Evolutionary conservation across 2,888 invertebrate species (phyloP).

Genomic region (Coleophora flavipennella): DNA sequence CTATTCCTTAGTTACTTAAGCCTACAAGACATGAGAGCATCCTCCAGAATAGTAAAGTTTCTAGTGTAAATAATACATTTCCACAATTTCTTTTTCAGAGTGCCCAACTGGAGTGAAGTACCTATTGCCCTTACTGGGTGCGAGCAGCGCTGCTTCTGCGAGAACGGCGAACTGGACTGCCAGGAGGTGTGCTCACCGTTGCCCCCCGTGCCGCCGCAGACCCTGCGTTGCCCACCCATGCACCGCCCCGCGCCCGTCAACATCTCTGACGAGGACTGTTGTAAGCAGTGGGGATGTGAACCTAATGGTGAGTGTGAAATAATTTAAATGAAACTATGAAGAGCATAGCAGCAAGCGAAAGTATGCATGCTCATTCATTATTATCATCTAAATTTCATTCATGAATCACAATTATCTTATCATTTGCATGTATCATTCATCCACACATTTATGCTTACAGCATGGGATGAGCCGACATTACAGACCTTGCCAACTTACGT

Average conservation of each 20-base stretch:
- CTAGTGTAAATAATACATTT: no score
- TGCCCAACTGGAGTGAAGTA: slow-evolving; percentile 86
- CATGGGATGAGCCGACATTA: slow-evolving; percentile 32
- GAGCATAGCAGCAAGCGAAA: not conserved
- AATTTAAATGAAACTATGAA: no score
- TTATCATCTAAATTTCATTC: slow-evolving; percentile 19
- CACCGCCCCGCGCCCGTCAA: slow-evolving; percentile 77
- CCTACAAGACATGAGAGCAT: no score
- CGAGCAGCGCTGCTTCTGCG: slow-evolving; percentile 88
- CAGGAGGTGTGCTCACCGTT: slow-evolving; percentile 86
- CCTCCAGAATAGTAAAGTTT: no score
- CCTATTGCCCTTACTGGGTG: slow-evolving; percentile 87
- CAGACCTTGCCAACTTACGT: slow-evolving; percentile 29
- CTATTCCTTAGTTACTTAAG: no score
- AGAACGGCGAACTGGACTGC: slow-evolving; percentile 89
- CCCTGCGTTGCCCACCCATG: slow-evolving; percentile 79
- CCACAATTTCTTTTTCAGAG: slow-evolving; percentile 32
- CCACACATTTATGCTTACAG: slow-evolving; percentile 53
- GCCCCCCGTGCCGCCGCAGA: slow-evolving; percentile 81
- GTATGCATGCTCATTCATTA: slow-evolving; percentile 10
- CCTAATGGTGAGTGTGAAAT: slow-evolving; percentile 42
- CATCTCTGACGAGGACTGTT: slow-evolving; percentile 84
- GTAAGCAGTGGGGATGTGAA: slow-evolving; percentile 82
- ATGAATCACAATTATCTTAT: slow-evolving; percentile 1
- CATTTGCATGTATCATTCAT: slow-evolving; percentile 10